Conservation (phyloP, 2,888 invertebrate species). For the Cryptosula pallasiana region DNA sequence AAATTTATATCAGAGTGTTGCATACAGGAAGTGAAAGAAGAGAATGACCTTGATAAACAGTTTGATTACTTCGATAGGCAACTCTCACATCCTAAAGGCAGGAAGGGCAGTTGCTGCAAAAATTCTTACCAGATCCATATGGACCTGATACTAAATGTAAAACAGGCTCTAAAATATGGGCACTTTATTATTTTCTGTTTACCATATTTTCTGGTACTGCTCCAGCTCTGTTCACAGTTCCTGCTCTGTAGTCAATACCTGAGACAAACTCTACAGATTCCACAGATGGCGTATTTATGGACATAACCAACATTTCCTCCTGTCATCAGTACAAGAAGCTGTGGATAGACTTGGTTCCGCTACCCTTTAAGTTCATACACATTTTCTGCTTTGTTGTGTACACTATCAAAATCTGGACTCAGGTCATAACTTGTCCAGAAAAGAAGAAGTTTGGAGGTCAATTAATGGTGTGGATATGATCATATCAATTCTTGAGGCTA, state of each 20-base stretch:
- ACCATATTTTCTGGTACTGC: neutral
- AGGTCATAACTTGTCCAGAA: neutral
- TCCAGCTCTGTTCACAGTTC: too few relatives aligned
- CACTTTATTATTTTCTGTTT: neutral
- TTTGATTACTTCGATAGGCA: neutral
- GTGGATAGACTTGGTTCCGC: too few relatives aligned
- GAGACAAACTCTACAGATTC: too few relatives aligned
- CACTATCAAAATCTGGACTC: neutral
- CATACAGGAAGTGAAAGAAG: neutral
- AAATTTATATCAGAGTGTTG: neutral
- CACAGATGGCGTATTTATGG: too few relatives aligned
- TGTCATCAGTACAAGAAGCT: too few relatives aligned
- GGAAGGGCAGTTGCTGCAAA: neutral
- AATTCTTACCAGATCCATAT: neutral
- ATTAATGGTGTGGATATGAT: neutral
- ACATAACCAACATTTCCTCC: too few relatives aligned
- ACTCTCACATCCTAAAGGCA: neutral
- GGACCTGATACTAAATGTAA: constrained; percentile 3
- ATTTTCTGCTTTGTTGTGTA: too few relatives aligned
- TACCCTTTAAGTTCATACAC: too few relatives aligned
- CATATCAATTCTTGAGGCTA: neutral
- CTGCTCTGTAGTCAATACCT: too few relatives aligned
- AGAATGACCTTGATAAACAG: neutral
- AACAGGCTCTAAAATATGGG: constrained; percentile 8
- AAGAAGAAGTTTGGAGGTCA: neutral